Evolutionary conservation across 1,140 invertebrate genomes (phyloP).

Genomic region (Phenacoccus solenopsis): DNA sequence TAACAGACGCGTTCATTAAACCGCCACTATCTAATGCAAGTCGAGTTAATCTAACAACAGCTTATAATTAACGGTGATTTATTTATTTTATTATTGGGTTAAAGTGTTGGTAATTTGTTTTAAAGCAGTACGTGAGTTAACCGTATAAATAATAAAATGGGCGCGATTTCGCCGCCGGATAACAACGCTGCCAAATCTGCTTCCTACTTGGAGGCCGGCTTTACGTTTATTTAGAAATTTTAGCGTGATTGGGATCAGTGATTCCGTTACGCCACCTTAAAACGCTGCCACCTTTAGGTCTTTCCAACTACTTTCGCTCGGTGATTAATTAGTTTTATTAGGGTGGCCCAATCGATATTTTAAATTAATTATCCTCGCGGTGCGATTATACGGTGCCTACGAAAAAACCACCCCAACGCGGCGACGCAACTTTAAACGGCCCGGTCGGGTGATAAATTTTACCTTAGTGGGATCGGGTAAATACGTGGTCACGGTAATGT

Average conservation of each 20-base stretch:
- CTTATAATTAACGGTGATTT: slow-evolving; percentile 18
- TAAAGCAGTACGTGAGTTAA: slow-evolving; percentile 15
- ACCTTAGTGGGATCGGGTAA: no score
- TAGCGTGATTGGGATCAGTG: not conserved
- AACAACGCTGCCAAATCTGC: slow-evolving; percentile 1
- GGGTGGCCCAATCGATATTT: not conserved
- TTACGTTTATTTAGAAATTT: not conserved
- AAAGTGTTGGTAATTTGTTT: slow-evolving; percentile 17
- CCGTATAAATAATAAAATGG: slow-evolving; percentile 8
- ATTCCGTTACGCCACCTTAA: not conserved
- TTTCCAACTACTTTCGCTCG: not conserved
- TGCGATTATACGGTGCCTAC: not conserved
- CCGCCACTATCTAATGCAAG: slow-evolving; percentile 13
- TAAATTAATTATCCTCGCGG: not conserved
- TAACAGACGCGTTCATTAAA: slow-evolving; percentile 16
- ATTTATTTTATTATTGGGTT: slow-evolving; percentile 17
- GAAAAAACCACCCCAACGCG: not conserved
- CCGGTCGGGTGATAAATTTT: not conserved
- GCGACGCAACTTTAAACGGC: not conserved
- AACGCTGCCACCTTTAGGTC: not conserved
- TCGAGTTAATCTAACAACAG: slow-evolving; percentile 16
- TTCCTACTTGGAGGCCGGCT: not conserved
- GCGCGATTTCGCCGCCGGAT: not conserved
- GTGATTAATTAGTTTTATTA: not conserved
- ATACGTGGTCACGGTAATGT: no score